phyloP scores from a whole-genome alignment of 1,140 invertebrate genomes.

The Hermatobates lingyangjiaoensis region DNA sequence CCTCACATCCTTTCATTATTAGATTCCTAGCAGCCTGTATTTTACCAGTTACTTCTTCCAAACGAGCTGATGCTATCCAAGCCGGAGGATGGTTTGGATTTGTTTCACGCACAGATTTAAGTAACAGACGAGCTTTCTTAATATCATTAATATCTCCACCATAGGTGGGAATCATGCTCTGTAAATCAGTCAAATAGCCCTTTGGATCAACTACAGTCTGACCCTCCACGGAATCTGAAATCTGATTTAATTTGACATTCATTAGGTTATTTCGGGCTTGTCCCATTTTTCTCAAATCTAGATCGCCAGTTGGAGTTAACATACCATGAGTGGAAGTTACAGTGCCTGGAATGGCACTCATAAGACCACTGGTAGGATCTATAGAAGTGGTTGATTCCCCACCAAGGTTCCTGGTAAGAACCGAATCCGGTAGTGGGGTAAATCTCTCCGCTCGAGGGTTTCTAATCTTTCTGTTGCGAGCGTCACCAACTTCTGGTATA shows the following conservation, averaged over 20 bases:
- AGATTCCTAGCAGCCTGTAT: slow-evolving; percentile 90
- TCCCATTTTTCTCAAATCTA: slow-evolving; percentile 96
- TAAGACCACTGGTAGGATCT: slow-evolving; percentile 66
- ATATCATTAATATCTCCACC: slow-evolving; percentile 96
- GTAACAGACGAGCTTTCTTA: slow-evolving; percentile 87
- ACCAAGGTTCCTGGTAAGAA: slow-evolving; percentile 75
- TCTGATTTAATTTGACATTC: slow-evolving; percentile 96
- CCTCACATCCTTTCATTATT: slow-evolving; percentile 91
- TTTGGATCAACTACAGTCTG: slow-evolving; percentile 99
- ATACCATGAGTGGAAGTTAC: slow-evolving; percentile 35
- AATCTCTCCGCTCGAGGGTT: slow-evolving; percentile 91
- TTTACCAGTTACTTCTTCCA: slow-evolving; percentile 99
- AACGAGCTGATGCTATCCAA: slow-evolving; percentile 96
- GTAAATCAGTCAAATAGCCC: slow-evolving; percentile 94
- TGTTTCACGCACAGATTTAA: slow-evolving; percentile 95
- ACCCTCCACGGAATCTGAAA: slow-evolving; percentile 94
- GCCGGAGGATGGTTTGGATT: slow-evolving; percentile 98
- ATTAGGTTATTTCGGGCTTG: slow-evolving; percentile 98
- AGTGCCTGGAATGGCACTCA: slow-evolving; percentile 66
- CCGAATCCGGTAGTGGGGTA: slow-evolving; percentile 91
- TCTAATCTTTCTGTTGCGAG: slow-evolving; percentile 89
- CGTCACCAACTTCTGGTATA: slow-evolving; percentile 96
- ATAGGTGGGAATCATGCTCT: slow-evolving; percentile 96
- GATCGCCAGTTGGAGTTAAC: slow-evolving; percentile 65
- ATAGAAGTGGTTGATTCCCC: slow-evolving; percentile 62